These are phyloP conservation scores for Acronicta psi DNA, from an alignment of 2,888 invertebrate species.

Conservation along the genomic window DNA sequence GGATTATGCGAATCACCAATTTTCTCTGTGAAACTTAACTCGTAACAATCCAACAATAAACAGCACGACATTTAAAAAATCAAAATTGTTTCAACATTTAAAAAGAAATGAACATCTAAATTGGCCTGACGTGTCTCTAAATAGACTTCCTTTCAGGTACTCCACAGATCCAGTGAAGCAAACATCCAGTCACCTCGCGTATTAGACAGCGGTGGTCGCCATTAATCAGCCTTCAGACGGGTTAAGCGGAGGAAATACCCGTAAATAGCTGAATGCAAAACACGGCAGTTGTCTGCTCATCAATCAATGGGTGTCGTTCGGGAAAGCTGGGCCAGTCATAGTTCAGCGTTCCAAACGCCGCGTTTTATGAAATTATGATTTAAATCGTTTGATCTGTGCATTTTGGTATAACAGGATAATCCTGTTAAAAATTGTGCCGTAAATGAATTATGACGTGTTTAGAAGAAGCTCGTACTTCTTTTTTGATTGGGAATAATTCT, in stretches of 20 bases:
- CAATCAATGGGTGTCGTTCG: conserved; percentile 77
- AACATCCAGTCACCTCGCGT: conserved; percentile 68
- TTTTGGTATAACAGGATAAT: conserved; percentile 27
- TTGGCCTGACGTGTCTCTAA: conserved; percentile 47
- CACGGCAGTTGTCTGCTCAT: conserved; percentile 86
- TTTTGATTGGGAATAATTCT: too few relatives aligned
- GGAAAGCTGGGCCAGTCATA: conserved; percentile 39
- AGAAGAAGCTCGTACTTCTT: not conserved
- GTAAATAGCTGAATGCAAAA: conserved; percentile 89
- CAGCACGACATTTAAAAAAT: too few relatives aligned
- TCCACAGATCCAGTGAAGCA: conserved; percentile 64
- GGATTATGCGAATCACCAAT: too few relatives aligned
- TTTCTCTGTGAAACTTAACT: too few relatives aligned
- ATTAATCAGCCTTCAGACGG: conserved; percentile 86
- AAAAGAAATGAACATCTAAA: conserved; percentile 50
- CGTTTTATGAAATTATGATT: conserved; percentile 52
- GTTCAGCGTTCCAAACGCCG: conserved; percentile 48
- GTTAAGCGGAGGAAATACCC: conserved; percentile 87
- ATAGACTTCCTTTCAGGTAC: conserved; percentile 56
- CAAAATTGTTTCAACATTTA: conserved; percentile 18
- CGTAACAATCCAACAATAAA: not conserved
- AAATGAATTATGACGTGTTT: conserved; percentile 9
- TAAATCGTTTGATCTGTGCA: conserved; percentile 28
- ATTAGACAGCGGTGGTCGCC: conserved; percentile 75
- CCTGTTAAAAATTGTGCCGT: conserved; percentile 26